phyloP scores from a whole-genome alignment of 2,888 invertebrate genomes.

The Bibio marci region DNA sequence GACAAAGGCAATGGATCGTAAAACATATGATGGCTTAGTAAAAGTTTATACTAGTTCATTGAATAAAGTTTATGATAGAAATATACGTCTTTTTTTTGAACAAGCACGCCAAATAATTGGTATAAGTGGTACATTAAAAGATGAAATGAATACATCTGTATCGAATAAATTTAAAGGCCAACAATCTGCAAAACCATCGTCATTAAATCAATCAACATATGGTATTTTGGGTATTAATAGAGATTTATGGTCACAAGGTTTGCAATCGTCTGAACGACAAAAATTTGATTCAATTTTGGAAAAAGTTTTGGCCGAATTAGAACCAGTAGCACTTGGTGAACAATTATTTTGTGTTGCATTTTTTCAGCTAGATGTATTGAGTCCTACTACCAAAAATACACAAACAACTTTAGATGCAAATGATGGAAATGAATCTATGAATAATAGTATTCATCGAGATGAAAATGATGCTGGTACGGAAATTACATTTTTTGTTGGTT shows the following conservation, averaged over 20 bases:
- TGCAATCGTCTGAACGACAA: slow-evolving; percentile 38
- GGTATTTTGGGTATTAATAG: slow-evolving; percentile 41
- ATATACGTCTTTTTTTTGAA: slow-evolving; percentile 63
- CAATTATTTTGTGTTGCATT: slow-evolving; percentile 89
- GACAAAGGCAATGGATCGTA: slow-evolving; percentile 72
- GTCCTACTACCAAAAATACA: slow-evolving; percentile 37
- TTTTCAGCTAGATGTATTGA: slow-evolving; percentile 61
- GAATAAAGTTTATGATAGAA: slow-evolving; percentile 76
- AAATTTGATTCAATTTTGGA: slow-evolving; percentile 56
- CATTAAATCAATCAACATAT: slow-evolving; percentile 20
- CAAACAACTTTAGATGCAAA: slow-evolving; percentile 35
- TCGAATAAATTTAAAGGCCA: slow-evolving; percentile 24
- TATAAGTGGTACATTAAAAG: slow-evolving; percentile 27
- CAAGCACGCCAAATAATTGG: slow-evolving; percentile 28
- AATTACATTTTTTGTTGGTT: background rate
- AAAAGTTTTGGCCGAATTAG: slow-evolving; percentile 72
- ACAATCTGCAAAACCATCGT: slow-evolving; percentile 16
- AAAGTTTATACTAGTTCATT: slow-evolving; percentile 71
- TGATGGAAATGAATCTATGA: slow-evolving; percentile 14
- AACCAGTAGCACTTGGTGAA: slow-evolving; percentile 82
- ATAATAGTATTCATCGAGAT: slow-evolving; percentile 12
- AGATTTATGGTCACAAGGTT: slow-evolving; percentile 44
- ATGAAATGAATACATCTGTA: slow-evolving; percentile 22
- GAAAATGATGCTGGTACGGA: slow-evolving; percentile 13
- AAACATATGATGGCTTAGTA: slow-evolving; percentile 62